These are phyloP conservation scores for Chionomys nivalis DNA, from an alignment of 2,113 vertebrate genomes.

Conservation along the genomic window DNA sequence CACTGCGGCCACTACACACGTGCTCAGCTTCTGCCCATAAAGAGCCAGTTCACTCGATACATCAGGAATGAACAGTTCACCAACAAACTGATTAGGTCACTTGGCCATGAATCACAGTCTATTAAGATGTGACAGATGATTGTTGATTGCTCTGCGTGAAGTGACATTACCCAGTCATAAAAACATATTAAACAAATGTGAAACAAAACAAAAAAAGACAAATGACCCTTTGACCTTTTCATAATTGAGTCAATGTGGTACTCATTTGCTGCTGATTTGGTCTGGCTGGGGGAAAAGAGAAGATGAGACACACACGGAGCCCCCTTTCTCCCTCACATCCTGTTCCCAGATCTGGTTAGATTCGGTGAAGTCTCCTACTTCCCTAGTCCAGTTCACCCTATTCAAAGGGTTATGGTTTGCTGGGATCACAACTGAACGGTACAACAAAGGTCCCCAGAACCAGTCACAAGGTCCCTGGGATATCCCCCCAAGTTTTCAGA, in stretches of 20 bases:
- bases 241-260: background rate
- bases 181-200: constrained; percentile 5
- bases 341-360: background rate
- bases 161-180: background rate
- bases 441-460: background rate
- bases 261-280: background rate
- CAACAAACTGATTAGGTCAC: background rate
- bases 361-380: background rate
- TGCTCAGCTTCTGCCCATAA: background rate
- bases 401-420: background rate
- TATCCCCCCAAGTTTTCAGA: background rate
- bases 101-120: constrained; percentile 20
- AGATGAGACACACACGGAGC: background rate
- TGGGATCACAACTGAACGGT: background rate
- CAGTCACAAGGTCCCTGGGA: background rate
- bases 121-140: constrained; percentile 20
- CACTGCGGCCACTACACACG: background rate
- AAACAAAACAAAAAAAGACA: background rate
- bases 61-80: constrained; percentile 1
- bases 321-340: background rate
- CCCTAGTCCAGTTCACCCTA: background rate
- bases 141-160: constrained; percentile 6
- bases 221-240: constrained; percentile 8
- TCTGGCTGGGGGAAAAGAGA: background rate
- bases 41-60: background rate